Evolutionary conservation across 2,888 invertebrate species (phyloP).

Genomic region (Phyto melanocephala): DNA sequence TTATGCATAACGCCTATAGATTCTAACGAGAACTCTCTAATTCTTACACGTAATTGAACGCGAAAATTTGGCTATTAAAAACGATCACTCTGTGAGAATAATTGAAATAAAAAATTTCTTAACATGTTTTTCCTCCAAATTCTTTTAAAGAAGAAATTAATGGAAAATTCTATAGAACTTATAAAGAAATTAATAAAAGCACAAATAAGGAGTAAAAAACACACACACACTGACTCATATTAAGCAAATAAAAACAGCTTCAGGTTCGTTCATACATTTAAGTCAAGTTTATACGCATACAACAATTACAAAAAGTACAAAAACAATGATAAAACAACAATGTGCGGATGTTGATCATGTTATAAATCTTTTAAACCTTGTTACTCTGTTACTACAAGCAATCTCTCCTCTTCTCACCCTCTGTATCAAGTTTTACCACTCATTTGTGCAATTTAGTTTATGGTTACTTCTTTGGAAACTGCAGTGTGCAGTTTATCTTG

Average conservation of each 20-base stretch:
- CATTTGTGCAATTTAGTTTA: slow-evolving; percentile 6
- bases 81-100: too few species aligned
- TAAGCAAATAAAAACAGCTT: not conserved
- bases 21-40: too few species aligned
- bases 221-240: slow-evolving; percentile 40
- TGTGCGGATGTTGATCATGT: slow-evolving; percentile 53
- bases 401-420: too few species aligned
- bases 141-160: too few species aligned
- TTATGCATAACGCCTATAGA: too few species aligned
- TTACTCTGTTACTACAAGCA: not conserved
- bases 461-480: slow-evolving; percentile 27
- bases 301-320: slow-evolving; percentile 4
- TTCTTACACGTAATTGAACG: too few species aligned
- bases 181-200: not conserved
- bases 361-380: slow-evolving; percentile 48
- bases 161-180: too few species aligned
- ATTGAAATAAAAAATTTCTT: too few species aligned
- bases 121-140: too few species aligned
- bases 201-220: not conserved
- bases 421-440: too few species aligned
- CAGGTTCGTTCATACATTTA: not conserved
- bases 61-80: too few species aligned
- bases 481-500: slow-evolving; percentile 1
- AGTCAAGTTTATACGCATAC: slow-evolving; percentile 38
- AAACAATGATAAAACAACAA: not conserved